Evolutionary conservation across 2,888 invertebrate species (phyloP).

Genomic region (Nipponacmea schrenckii): DNA sequence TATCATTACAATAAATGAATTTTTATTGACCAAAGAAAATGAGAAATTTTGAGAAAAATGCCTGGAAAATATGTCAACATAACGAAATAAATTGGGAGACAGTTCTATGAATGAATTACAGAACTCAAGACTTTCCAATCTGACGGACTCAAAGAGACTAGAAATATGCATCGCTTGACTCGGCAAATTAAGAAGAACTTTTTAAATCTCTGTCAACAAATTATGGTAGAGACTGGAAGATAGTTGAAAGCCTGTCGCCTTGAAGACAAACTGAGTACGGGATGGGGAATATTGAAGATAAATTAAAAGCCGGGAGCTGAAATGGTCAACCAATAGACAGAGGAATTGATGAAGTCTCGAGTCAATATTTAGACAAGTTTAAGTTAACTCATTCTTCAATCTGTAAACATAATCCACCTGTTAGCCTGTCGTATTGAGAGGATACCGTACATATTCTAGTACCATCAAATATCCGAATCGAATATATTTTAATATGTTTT

Average conservation of each 20-base stretch:
- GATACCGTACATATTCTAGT: not conserved
- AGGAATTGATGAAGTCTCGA: constrained; percentile 15
- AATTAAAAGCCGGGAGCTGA: constrained; percentile 14
- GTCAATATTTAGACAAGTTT: constrained; percentile 18
- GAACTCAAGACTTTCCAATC: not conserved
- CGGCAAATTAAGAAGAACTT: constrained; percentile 23
- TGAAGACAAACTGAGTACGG: constrained; percentile 16
- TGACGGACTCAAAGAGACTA: constrained; percentile 10
- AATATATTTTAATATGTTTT: not conserved
- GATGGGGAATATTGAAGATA: constrained; percentile 9
- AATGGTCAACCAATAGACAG: constrained; percentile 14
- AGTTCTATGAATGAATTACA: not conserved
- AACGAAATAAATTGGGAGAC: not conserved
- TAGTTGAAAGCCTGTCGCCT: constrained; percentile 15
- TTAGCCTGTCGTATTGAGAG: constrained; percentile 5
- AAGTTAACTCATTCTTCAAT: constrained; percentile 7
- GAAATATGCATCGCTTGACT: constrained; percentile 23
- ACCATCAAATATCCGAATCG: not conserved
- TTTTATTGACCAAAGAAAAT: too few species aligned
- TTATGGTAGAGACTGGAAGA: constrained; percentile 16
- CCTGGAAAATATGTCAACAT: constrained; percentile 7
- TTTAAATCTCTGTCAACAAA: constrained; percentile 25
- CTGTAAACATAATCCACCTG: constrained; percentile 18
- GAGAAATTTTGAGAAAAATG: not conserved
- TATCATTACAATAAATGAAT: too few species aligned